A percentile compares a stretch with the other conserved stretches of the same genome.
Conservation (phyloP, 2,888 invertebrate genomes). For the Microdon myrmicae region DNA sequence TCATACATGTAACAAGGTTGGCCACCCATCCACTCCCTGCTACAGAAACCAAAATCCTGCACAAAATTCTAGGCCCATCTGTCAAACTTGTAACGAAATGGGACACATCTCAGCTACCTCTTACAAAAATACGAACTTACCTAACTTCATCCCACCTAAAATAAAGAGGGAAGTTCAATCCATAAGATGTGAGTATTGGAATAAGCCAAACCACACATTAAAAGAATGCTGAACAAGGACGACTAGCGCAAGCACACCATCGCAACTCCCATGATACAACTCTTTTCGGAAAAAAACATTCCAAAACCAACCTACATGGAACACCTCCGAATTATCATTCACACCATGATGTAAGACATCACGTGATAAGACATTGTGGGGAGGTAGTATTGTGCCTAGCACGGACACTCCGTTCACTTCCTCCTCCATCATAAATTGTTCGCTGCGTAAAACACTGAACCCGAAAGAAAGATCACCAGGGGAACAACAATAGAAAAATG, state of each 20-base stretch:
- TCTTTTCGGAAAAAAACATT: constrained; percentile 1
- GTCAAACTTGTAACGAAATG: too few relatives aligned
- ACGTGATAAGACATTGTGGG: background rate
- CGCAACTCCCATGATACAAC: background rate
- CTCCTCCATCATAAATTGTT: too few relatives aligned
- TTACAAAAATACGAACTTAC: constrained; percentile 1
- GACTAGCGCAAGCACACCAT: background rate
- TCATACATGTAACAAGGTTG: too few relatives aligned
- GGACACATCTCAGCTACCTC: constrained; percentile 1
- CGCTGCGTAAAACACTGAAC: too few relatives aligned
- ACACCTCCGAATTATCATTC: background rate
- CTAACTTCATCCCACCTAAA: background rate
- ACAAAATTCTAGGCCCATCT: too few relatives aligned
- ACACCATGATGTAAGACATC: background rate
- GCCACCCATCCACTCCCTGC: too few relatives aligned
- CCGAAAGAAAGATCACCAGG: too few relatives aligned
- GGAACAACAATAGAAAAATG: too few relatives aligned
- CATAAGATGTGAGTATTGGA: background rate
- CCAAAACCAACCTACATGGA: background rate
- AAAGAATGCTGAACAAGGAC: background rate
- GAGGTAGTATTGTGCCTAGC: too few relatives aligned
- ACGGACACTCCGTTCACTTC: too few relatives aligned
- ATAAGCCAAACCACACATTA: background rate
- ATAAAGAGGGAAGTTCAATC: background rate
- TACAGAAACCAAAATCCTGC: too few relatives aligned